Evolutionary conservation across 2,888 invertebrate genomes (phyloP).

Genomic region (Oxyscelio sp.): DNA sequence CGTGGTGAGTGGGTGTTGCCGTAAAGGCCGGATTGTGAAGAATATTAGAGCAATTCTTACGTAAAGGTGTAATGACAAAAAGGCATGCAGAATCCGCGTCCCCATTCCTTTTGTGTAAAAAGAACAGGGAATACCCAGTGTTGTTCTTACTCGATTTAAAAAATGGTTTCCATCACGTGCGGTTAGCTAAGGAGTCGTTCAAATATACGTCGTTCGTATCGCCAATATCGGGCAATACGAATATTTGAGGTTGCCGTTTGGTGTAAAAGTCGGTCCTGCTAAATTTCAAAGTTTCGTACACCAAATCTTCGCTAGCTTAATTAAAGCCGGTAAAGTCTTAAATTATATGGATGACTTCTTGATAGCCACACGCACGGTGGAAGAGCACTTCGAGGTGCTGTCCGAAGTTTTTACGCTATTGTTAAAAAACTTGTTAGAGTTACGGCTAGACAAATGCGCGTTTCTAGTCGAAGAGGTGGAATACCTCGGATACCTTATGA

Average conservation of each 20-base stretch:
- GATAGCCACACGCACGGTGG: not conserved
- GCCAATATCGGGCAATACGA: constrained; percentile 59
- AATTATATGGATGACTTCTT: constrained; percentile 63
- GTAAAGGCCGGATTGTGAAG: too few relatives aligned
- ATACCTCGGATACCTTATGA: not conserved
- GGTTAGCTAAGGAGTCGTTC: constrained; percentile 53
- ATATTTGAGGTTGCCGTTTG: constrained; percentile 60
- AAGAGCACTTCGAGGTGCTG: not conserved
- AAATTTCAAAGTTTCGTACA: constrained; percentile 58
- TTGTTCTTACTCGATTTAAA: too few relatives aligned
- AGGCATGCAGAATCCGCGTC: too few relatives aligned
- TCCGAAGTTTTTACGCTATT: not conserved
- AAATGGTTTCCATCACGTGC: constrained; percentile 47
- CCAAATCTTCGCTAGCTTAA: constrained; percentile 34
- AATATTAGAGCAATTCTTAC: too few relatives aligned
- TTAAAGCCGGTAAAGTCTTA: constrained; percentile 46
- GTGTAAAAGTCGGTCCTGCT: constrained; percentile 48
- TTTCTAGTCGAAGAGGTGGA: not conserved
- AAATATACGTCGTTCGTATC: constrained; percentile 66
- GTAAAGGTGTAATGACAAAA: too few relatives aligned
- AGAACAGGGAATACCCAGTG: too few relatives aligned
- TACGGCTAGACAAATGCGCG: not conserved
- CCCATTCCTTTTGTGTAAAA: too few relatives aligned
- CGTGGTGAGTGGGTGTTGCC: too few relatives aligned
- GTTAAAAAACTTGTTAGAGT: not conserved